These are phyloP conservation scores for Pilophorus perplexus DNA, from an alignment of 2,888 invertebrate genomes.

Conservation along the genomic window DNA sequence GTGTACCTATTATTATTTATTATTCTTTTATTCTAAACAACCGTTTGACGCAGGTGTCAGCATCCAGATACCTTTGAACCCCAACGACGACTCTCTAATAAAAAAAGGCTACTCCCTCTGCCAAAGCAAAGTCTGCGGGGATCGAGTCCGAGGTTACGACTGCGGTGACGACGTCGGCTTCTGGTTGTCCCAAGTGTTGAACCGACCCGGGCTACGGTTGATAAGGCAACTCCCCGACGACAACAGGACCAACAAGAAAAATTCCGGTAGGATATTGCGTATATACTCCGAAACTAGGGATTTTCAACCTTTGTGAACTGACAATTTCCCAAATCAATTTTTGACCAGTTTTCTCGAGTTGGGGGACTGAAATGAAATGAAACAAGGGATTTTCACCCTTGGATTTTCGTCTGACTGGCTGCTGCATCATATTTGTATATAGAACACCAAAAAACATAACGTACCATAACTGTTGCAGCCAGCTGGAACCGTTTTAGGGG, in stretches of 20 bases:
- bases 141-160: constrained; percentile 73
- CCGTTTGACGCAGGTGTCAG: not conserved
- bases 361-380: too few relatives aligned
- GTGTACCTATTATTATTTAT: not conserved
- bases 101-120: constrained; percentile 56
- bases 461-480: too few relatives aligned
- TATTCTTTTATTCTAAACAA: not conserved
- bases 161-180: constrained; percentile 77
- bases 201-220: constrained; percentile 66
- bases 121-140: constrained; percentile 82
- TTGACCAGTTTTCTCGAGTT: not conserved
- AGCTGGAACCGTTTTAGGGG: too few relatives aligned
- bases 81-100: not conserved
- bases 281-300: not conserved
- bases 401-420: constrained; percentile 19
- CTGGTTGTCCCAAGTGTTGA: constrained; percentile 77
- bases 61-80: constrained; percentile 1
- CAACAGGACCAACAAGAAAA: constrained; percentile 52
- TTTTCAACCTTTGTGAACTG: not conserved
- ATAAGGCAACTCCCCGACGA: constrained; percentile 59
- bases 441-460: too few relatives aligned
- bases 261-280: constrained; percentile 42
- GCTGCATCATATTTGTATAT: too few relatives aligned
- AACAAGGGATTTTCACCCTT: too few relatives aligned
- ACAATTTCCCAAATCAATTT: not conserved